Conservation (phyloP, 2,797 vertebrate genomes). For the Buphagus erythrorhynchus region DNA sequence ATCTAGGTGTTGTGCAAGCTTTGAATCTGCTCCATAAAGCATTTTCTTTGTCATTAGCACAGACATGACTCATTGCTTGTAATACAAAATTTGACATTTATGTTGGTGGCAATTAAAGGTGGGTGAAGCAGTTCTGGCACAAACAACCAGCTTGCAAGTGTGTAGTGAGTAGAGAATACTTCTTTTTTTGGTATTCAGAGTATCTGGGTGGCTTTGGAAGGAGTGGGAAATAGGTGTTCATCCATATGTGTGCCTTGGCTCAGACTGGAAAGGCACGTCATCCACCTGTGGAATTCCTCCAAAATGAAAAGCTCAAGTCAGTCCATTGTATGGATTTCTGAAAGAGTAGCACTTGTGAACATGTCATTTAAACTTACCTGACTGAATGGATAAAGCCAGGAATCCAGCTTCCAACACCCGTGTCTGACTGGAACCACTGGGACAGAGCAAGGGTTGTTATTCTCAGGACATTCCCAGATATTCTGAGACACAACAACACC, state of each 20-base stretch:
- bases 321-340: neutral
- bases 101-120: slow-evolving; percentile 13
- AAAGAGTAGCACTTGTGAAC: neutral
- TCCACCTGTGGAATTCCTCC: neutral
- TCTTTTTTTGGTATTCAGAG: neutral
- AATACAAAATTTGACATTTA: slow-evolving; percentile 30
- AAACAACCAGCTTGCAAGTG: neutral
- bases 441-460: neutral
- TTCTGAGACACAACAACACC: neutral
- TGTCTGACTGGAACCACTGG: neutral
- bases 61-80: slow-evolving; percentile 43
- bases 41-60: slow-evolving; percentile 55
- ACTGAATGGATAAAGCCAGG: neutral
- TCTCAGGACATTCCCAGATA: neutral
- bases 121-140: slow-evolving; percentile 1
- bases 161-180: neutral
- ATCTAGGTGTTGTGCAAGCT: slow-evolving; percentile 31
- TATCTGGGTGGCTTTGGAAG: neutral
- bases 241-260: neutral
- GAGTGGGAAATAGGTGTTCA: neutral
- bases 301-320: neutral
- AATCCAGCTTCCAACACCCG: neutral
- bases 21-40: slow-evolving; percentile 41
- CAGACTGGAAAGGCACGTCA: neutral
- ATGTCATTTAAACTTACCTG: neutral